phyloP scores from a whole-genome alignment of 2,113 vertebrate genomes.

The Lampris megalopsis region DNA sequence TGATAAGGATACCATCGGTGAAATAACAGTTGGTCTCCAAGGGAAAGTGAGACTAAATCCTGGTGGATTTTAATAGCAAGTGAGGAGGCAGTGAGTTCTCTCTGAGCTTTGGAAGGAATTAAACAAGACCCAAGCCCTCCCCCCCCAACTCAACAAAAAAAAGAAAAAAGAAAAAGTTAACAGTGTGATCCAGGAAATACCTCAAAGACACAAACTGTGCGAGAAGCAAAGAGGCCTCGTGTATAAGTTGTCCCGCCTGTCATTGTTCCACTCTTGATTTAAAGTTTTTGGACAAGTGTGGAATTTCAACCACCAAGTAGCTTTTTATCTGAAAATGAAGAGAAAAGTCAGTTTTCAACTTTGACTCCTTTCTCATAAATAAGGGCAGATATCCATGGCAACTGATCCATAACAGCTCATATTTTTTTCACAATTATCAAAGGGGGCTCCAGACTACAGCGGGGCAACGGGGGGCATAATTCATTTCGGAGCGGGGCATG shows the following conservation, averaged over 20 bases:
- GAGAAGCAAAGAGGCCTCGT: conserved; percentile 56
- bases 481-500: conserved; percentile 50
- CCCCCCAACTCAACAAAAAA: too few relatives aligned
- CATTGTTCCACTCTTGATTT: conserved; percentile 61
- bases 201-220: conserved; percentile 58
- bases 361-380: conserved; percentile 63
- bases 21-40: conserved; percentile 42
- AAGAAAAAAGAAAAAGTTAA: conserved; percentile 41
- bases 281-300: conserved; percentile 55
- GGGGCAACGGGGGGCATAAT: conserved; percentile 37
- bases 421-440: conserved; percentile 60
- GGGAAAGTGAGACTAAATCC: conserved; percentile 48
- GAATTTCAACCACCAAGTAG: conserved; percentile 51
- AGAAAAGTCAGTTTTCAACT: conserved; percentile 60
- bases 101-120: conserved; percentile 44
- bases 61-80: conserved; percentile 52
- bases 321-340: conserved; percentile 36
- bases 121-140: conserved; percentile 44
- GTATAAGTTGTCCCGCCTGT: conserved; percentile 61
- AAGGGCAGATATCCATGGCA: conserved; percentile 58
- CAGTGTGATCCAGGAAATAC: conserved; percentile 65
- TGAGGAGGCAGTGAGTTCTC: conserved; percentile 41
- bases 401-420: conserved; percentile 58
- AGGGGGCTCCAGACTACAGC: conserved; percentile 44
- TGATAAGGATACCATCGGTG: conserved; percentile 34